Conservation (phyloP, 2,113 vertebrate genomes). For the Montifringilla adamsi region DNA sequence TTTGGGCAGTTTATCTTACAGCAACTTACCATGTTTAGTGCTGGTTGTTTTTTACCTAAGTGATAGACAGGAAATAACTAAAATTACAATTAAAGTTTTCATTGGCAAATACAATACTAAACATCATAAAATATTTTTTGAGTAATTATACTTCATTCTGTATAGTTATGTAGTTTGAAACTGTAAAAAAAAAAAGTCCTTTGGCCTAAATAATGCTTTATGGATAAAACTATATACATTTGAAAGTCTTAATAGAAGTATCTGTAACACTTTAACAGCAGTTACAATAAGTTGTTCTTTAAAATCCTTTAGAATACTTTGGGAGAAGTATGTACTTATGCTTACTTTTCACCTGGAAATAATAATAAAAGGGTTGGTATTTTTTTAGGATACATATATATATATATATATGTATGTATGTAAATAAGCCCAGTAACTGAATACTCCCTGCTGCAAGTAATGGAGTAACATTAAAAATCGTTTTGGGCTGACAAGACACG, state of each 20-base stretch:
- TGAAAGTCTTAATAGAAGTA: neutral
- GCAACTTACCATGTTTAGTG: neutral
- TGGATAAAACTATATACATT: neutral
- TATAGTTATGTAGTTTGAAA: neutral
- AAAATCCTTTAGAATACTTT: neutral
- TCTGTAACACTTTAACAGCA: neutral
- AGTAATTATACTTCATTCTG: neutral
- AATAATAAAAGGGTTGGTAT: rapidly evolving
- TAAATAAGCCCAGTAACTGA: neutral
- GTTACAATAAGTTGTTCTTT: neutral
- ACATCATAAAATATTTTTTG: neutral
- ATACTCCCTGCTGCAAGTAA: neutral
- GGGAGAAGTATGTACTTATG: neutral
- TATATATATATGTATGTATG: too few species aligned
- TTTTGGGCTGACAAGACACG: neutral
- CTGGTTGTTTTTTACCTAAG: neutral
- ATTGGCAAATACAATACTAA: neutral
- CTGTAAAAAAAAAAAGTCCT: neutral
- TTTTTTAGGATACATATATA: neutral
- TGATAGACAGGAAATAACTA: neutral
- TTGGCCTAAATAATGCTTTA: neutral
- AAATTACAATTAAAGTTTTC: neutral
- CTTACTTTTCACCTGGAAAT: neutral
- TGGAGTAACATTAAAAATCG: neutral
- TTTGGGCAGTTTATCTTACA: neutral